Evolutionary conservation across 2,113 vertebrate species (phyloP).

Genomic region (Euleptes europaea): DNA sequence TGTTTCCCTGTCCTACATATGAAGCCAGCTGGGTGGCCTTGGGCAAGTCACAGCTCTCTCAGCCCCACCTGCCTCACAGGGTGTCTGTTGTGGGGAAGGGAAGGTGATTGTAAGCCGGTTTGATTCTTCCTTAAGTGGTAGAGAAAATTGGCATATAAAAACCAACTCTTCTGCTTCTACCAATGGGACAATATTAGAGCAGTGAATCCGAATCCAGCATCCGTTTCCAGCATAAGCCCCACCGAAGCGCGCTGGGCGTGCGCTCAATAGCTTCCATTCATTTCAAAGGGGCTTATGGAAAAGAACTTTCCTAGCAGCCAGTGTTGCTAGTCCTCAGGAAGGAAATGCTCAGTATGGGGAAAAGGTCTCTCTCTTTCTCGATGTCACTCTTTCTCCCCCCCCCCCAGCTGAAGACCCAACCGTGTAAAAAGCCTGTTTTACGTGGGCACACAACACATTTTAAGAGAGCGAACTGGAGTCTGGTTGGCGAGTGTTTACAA

Average conservation of each 20-base stretch:
- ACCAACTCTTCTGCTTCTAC: too few species aligned
- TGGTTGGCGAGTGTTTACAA: neutral
- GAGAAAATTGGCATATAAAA: too few species aligned
- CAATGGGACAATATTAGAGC: too few species aligned
- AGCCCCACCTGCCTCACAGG: too few species aligned
- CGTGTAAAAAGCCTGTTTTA: neutral
- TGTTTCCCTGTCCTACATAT: too few species aligned
- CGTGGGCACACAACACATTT: neutral
- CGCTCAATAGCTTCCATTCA: too few species aligned
- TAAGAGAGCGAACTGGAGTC: neutral
- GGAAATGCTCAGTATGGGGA: neutral
- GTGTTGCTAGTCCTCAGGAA: neutral
- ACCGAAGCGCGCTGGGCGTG: neutral
- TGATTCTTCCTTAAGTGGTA: too few species aligned
- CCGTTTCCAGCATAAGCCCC: neutral
- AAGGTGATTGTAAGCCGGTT: too few species aligned
- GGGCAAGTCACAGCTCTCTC: too few species aligned
- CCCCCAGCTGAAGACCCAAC: neutral
- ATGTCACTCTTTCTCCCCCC: neutral
- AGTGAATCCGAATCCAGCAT: neutral
- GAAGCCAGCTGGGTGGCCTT: too few species aligned
- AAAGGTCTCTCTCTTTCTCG: neutral
- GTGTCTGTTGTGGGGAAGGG: too few species aligned
- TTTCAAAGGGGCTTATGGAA: neutral
- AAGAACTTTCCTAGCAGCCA: neutral